Conservation (phyloP, 2,113 vertebrate genomes). For the Xyrauchen texanus region DNA sequence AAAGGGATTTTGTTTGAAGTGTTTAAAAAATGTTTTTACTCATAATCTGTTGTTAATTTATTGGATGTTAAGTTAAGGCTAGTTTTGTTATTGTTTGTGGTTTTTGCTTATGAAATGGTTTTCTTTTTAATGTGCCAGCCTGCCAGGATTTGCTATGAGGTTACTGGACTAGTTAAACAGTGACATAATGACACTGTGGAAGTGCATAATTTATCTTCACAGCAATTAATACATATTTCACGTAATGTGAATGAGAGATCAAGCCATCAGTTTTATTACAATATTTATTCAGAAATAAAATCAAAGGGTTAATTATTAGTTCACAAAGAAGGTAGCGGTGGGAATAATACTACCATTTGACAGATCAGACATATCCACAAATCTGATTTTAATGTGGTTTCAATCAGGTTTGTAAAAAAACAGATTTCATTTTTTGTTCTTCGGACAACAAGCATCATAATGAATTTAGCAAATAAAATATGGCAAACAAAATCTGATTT, state of each 20-base stretch:
- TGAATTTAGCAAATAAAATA: too few relatives aligned
- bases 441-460: too few relatives aligned
- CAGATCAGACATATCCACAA: too few relatives aligned
- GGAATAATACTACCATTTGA: background rate
- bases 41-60: background rate
- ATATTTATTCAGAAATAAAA: background rate
- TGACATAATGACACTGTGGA: background rate
- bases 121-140: slow-evolving; percentile 6
- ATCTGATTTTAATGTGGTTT: too few relatives aligned
- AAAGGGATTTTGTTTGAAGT: background rate
- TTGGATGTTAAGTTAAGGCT: background rate
- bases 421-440: too few relatives aligned
- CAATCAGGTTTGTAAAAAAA: too few relatives aligned
- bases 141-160: slow-evolving; percentile 20
- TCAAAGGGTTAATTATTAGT: too few relatives aligned
- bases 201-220: background rate
- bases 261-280: slow-evolving; percentile 9
- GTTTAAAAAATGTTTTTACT: slow-evolving; percentile 36
- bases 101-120: background rate
- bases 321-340: background rate
- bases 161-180: background rate
- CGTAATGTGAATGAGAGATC: background rate
- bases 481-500: too few relatives aligned
- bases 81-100: background rate
- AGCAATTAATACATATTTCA: background rate